Conservation (phyloP, 2,797 vertebrate species). For the Otolemur crassicaudatus region DNA sequence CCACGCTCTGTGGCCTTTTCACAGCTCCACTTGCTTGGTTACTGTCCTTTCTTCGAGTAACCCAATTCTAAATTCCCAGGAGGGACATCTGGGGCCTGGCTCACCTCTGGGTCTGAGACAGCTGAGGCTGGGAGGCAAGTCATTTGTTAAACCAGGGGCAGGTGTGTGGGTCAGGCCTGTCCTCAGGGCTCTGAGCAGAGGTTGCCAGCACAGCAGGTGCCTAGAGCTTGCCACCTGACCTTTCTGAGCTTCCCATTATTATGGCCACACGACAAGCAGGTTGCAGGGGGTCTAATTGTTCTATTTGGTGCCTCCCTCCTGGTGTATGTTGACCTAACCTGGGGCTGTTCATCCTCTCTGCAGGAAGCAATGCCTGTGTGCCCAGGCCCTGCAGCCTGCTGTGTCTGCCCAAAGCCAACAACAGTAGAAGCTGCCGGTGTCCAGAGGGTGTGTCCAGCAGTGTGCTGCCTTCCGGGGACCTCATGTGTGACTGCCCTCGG, state of each 20-base stretch:
- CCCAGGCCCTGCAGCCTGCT: conserved; percentile 94
- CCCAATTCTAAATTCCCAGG: neutral
- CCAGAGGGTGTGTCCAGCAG: conserved; percentile 92
- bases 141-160: neutral
- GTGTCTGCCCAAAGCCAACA: conserved; percentile 94
- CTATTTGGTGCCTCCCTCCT: accelerated
- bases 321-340: accelerated
- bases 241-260: accelerated
- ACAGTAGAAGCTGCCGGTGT: conserved; percentile 93
- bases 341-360: neutral
- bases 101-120: neutral
- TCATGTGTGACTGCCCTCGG: conserved; percentile 93
- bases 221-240: accelerated
- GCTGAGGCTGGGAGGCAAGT: neutral
- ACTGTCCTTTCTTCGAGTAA: neutral
- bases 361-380: conserved; percentile 94
- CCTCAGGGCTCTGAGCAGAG: neutral
- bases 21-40: neutral
- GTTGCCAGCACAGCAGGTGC: too few species aligned
- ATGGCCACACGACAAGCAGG: accelerated
- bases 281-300: neutral
- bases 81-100: neutral
- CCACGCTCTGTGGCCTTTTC: accelerated
- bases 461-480: conserved; percentile 89
- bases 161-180: too few species aligned